Percentiles rank a stretch among this genome's conserved stretches.
These are phyloP conservation scores for Archips xylosteana DNA, from an alignment of 2,888 invertebrate genomes.

Conservation along the genomic window DNA sequence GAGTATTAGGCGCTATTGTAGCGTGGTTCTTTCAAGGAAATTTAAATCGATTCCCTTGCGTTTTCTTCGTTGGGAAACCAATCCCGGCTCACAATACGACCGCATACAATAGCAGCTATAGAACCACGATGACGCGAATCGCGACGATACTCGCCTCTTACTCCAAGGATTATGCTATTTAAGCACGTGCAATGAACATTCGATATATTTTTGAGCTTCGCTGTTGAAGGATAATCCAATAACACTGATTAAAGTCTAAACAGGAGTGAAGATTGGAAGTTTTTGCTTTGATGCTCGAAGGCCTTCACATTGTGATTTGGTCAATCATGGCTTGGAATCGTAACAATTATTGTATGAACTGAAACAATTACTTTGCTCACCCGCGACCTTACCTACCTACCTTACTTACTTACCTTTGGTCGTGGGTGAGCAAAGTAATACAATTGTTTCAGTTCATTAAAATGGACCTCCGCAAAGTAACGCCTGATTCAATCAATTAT, in stretches of 20 bases:
- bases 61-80: slow-evolving; percentile 77
- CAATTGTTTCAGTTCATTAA: too few species aligned
- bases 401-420: too few species aligned
- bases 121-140: slow-evolving; percentile 69
- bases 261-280: not conserved
- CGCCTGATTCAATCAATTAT: too few species aligned
- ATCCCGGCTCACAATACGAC: slow-evolving; percentile 79
- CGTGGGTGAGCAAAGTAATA: too few species aligned
- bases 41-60: slow-evolving; percentile 81
- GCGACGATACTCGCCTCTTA: slow-evolving; percentile 63
- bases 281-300: not conserved
- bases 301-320: too few species aligned
- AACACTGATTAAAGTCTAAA: slow-evolving; percentile 2
- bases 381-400: too few species aligned
- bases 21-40: slow-evolving; percentile 73
- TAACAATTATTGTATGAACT: too few species aligned
- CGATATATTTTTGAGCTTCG: slow-evolving; percentile 30
- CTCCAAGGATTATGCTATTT: slow-evolving; percentile 74
- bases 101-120: slow-evolving; percentile 74
- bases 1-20: slow-evolving; percentile 76
- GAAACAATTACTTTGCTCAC: too few species aligned
- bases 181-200: slow-evolving; percentile 52
- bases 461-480: too few species aligned
- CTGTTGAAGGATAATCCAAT: slow-evolving; percentile 29
- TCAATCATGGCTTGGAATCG: too few species aligned